phyloP scores from a whole-genome alignment of 2,888 invertebrate genomes.

The Capitulum mitella region DNA sequence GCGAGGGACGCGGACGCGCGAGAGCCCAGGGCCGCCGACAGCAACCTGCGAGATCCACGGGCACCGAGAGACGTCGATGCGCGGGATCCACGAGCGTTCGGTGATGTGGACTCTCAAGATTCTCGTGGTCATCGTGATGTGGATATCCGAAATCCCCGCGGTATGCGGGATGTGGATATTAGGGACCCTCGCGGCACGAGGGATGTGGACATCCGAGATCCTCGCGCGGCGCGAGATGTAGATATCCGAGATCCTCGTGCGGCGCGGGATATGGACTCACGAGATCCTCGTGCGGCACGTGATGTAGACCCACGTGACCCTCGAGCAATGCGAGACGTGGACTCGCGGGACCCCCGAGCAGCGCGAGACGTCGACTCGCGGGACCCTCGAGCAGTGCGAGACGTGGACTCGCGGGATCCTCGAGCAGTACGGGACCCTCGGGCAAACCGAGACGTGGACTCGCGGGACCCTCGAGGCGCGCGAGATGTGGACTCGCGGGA shows the following conservation, averaged over 20 bases:
- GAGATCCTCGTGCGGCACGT: constrained; percentile 9
- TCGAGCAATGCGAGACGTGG: neutral
- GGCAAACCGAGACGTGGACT: neutral
- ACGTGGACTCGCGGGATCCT: neutral
- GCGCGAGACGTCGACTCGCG: neutral
- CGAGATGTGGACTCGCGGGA: neutral
- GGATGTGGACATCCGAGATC: neutral
- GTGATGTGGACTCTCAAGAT: neutral
- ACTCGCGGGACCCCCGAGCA: neutral
- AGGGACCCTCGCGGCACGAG: neutral
- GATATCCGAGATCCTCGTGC: neutral
- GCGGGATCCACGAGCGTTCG: neutral
- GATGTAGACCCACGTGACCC: neutral
- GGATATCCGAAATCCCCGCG: neutral
- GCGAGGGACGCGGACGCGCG: constrained; percentile 32
- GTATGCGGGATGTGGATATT: neutral
- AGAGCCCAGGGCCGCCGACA: neutral
- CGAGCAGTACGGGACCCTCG: neutral
- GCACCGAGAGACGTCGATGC: neutral
- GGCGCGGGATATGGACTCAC: constrained; percentile 32
- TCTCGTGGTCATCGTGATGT: neutral
- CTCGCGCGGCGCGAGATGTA: neutral
- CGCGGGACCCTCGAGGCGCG: neutral
- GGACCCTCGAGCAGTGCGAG: neutral
- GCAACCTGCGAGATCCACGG: neutral